Evolutionary conservation across 2,797 vertebrate species (phyloP).

Genomic region (Silurus aristotelis): DNA sequence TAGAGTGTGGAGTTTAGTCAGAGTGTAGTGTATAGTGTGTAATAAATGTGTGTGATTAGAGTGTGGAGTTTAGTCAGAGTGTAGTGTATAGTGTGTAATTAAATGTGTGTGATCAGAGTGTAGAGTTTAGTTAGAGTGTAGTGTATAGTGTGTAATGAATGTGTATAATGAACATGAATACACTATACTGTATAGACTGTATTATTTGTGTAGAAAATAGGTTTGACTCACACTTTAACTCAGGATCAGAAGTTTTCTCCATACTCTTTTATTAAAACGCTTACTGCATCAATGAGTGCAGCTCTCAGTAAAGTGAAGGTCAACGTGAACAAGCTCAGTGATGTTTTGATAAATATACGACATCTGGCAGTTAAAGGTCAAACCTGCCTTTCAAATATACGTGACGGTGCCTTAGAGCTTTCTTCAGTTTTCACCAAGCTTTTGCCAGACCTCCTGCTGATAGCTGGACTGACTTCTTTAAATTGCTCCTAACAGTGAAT

Average conservation of each 20-base stretch:
- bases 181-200: too few relatives aligned
- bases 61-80: not conserved
- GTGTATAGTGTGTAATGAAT: not conserved
- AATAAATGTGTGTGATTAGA: not conserved
- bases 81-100: not conserved
- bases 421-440: not conserved
- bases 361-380: conserved; percentile 13
- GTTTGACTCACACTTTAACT: not conserved
- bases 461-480: not conserved
- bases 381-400: not conserved
- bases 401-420: not conserved
- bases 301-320: conserved; percentile 14
- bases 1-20: not conserved
- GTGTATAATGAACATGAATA: not conserved
- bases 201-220: not conserved
- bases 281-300: not conserved
- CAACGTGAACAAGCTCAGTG: not conserved
- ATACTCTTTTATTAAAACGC: not conserved
- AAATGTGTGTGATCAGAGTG: not conserved
- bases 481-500: not conserved
- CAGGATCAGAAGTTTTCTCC: not conserved
- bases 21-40: not conserved
- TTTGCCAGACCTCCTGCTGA: not conserved
- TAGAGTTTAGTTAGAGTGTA: not conserved
- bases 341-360: not conserved